phyloP scores from a whole-genome alignment of 2,888 invertebrate genomes.

The Elysia crispata region DNA sequence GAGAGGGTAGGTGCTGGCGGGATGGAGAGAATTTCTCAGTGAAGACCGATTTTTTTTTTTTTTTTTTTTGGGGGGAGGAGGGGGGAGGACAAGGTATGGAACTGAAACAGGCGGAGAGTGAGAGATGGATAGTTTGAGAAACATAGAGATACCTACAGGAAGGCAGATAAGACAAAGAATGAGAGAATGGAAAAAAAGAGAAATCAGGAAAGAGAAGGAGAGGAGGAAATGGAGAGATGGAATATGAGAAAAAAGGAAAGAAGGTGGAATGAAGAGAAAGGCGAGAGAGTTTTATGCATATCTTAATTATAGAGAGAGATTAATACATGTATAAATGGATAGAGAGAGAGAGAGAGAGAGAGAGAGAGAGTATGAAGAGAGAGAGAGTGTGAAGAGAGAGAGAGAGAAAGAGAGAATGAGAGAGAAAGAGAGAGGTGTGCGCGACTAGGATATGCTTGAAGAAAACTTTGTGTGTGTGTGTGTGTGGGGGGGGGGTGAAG shows the following conservation, averaged over 20 bases:
- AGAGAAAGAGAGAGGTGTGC: constrained; percentile 53
- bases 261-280: no score
- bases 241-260: no score
- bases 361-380: constrained; percentile 9
- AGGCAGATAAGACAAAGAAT: constrained; percentile 2
- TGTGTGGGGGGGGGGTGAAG: no score
- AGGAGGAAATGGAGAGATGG: constrained; percentile 31
- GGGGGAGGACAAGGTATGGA: neutral
- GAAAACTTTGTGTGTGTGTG: no score
- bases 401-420: constrained; percentile 18
- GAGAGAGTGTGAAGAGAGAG: constrained; percentile 12
- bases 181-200: constrained; percentile 15
- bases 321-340: no score
- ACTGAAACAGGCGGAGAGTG: neutral
- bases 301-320: neutral
- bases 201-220: neutral
- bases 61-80: neutral
- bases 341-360: constrained; percentile 14
- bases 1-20: neutral
- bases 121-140: neutral
- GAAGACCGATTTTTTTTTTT: no score
- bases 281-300: no score
- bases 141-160: constrained; percentile 9
- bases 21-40: no score
- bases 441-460: no score